Base-by-base conservation (phyloP, 2,888 invertebrate genomes). In the Deilephila elpenor region DNA sequence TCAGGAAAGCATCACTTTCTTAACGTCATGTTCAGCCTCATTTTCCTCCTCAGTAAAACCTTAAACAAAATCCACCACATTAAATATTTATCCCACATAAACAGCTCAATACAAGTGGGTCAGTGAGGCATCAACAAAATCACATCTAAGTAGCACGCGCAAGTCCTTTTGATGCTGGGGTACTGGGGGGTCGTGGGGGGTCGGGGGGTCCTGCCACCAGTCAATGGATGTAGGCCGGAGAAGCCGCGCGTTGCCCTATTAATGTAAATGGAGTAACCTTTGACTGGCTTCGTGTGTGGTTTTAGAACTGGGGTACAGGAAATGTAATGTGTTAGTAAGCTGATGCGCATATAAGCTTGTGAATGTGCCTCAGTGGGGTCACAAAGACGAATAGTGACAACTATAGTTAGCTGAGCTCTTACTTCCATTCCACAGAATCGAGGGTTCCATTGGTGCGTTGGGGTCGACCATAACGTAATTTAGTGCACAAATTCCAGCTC, bases 221-320 rank as follows among this genome's bases (percentile, higher is more conserved):
- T 67, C 67, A 67, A 67, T 51, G 51, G 67, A 67, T 67, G 51
- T 67, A 67, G 67, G 67, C 25, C 67, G 56, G n/a, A n/a, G 56
- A 56, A 17, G n/a, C 19, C n/a, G n/a, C 56, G 56, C n/a, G 56
- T n/a, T n/a, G n/a, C 56, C 56, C 17, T n/a, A 56, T 56, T 56
- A 56, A 56, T 56, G 56, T 17, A n/a, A 56, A 19, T 56, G 56
- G 56, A n/a, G 56, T 56, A n/a, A 56, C 56, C n/a, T 6, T 17
- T n/a, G 56, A 17, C 56, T 56, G 44, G 44, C n/a, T 56, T 56
- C n/a, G 56, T n/a, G 56, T 17, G 56, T 56, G 56, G 7, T n/a
- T n/a, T 19, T 5, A 56, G 56, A 56, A n/a, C 44, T 44, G 14
- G 44, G 44, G 44, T 44, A 44, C 44, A 44, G 44, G 44, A 44